Base-by-base conservation (phyloP, 2,113 vertebrate species). In the Isichthys henryi region DNA sequence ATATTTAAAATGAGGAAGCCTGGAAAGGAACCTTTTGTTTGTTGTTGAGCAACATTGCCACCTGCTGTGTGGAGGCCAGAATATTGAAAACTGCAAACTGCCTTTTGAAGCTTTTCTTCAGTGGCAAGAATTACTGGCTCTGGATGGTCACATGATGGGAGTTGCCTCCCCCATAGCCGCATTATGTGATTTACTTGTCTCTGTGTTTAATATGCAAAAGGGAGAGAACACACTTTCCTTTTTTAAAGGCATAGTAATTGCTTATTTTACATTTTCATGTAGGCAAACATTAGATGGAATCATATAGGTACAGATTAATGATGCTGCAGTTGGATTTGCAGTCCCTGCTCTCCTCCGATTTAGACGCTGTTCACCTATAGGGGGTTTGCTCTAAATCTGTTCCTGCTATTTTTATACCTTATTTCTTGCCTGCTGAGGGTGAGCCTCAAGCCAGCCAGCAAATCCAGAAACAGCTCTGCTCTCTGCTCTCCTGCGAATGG, bases 1-100 rank as follows among this genome's bases (percentile, higher is more conserved):
- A 43, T 86, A 48, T 86, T 87, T 87, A 53, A 53, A 87, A 52
- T 87, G 8, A 87, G 7, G 19, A 87, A 10, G 50, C 85, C 49
- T 50, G 31, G 49, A 35, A 45, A 84, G 27, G 49, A 35, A 87
- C 48, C 46, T 53, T 35, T 53, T 52, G 27, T 52, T 43, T 82
- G 80, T 90, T 88, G 89, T 90, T 91, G 92, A 92, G 90, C 91
- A 91, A 91, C 89, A 91, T 91, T 89, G 89, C 93, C 93, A 91
- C 92, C 93, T 93, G 87, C 92, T 93, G 91, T 91, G 89, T 92
- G 89, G 88, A 88, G 85, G 85, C 50, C 85, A 56, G 85, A 50
- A 53, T 88, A 62, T 70, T 23, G 56, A 46, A 66, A 58, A 62
- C n/a, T 53, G 39, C 19, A 62, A 46, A 87, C 17, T 56, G 85